Conservation (phyloP, 2,888 invertebrate genomes). For the Monochamus alternatus region DNA sequence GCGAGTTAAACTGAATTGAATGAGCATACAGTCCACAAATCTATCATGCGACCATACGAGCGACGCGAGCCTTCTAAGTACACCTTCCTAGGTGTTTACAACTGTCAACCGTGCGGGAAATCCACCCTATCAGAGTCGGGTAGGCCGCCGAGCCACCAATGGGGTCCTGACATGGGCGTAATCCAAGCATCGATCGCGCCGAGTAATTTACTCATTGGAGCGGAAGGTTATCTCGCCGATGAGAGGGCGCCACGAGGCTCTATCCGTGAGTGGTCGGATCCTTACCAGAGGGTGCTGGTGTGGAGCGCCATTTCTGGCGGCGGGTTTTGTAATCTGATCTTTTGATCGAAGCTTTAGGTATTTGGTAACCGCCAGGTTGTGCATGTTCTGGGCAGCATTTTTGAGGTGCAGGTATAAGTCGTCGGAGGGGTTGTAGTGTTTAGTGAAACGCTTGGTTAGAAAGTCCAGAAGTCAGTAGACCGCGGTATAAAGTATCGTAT, state of each 20-base stretch:
- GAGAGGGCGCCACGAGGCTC: slow-evolving; percentile 68
- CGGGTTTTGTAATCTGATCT: slow-evolving; percentile 45
- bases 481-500: slow-evolving; percentile 1
- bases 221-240: slow-evolving; percentile 67
- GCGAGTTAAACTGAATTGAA: slow-evolving; percentile 51
- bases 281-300: slow-evolving; percentile 59
- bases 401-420: slow-evolving; percentile 24
- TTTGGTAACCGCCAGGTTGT: slow-evolving; percentile 15
- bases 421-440: slow-evolving; percentile 6
- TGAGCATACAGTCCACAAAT: slow-evolving; percentile 60
- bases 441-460: neutral
- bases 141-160: slow-evolving; percentile 54
- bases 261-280: slow-evolving; percentile 53
- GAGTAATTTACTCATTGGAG: slow-evolving; percentile 68
- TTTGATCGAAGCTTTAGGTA: slow-evolving; percentile 35
- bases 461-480: slow-evolving; percentile 3
- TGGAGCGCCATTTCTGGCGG: slow-evolving; percentile 41
- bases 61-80: slow-evolving; percentile 52
- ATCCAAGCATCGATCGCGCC: slow-evolving; percentile 60
- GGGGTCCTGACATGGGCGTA: slow-evolving; percentile 49
- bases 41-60: slow-evolving; percentile 61
- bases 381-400: slow-evolving; percentile 25
- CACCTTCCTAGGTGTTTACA: slow-evolving; percentile 69
- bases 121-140: slow-evolving; percentile 51
- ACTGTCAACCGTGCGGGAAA: slow-evolving; percentile 60